Conservation (phyloP, 2,113 vertebrate species). For the Hippocampus abdominalis region DNA sequence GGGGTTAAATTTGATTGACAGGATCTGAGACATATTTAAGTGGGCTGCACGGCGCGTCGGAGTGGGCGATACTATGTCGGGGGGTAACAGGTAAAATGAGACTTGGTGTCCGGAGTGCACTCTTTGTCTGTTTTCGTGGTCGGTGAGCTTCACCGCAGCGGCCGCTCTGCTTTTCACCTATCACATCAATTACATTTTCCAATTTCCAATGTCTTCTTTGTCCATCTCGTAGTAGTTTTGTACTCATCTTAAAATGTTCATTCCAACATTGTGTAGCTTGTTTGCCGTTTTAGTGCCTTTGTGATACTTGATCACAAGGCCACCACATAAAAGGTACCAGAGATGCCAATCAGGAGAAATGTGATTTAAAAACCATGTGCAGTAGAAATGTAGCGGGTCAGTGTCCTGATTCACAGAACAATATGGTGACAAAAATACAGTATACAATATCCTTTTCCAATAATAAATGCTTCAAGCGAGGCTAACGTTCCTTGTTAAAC, state of each 20-base stretch:
- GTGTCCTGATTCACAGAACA: background rate
- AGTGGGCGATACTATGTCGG: constrained; percentile 46
- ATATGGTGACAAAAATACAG: too few species aligned
- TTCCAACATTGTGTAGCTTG: background rate
- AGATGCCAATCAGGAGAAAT: background rate
- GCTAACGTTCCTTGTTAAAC: too few species aligned
- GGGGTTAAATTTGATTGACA: constrained; percentile 46
- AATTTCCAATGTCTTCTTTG: constrained; percentile 12
- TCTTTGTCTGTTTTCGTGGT: constrained; percentile 61
- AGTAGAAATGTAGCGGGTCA: background rate
- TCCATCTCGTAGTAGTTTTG: background rate
- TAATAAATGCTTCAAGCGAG: too few species aligned
- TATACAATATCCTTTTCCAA: too few species aligned
- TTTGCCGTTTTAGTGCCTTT: background rate
- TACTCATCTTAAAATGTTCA: background rate
- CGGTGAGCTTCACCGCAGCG: constrained; percentile 65
- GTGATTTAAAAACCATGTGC: background rate
- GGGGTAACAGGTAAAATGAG: constrained; percentile 51
- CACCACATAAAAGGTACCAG: background rate
- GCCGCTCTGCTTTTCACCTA: constrained; percentile 55
- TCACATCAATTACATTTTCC: constrained; percentile 55
- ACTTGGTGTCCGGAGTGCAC: constrained; percentile 51
- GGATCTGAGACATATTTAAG: constrained; percentile 42
- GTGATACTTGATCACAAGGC: background rate
- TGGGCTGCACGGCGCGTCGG: constrained; percentile 53